phyloP scores from a whole-genome alignment of 2,888 invertebrate genomes.

The Torymus aiolomorphi region DNA sequence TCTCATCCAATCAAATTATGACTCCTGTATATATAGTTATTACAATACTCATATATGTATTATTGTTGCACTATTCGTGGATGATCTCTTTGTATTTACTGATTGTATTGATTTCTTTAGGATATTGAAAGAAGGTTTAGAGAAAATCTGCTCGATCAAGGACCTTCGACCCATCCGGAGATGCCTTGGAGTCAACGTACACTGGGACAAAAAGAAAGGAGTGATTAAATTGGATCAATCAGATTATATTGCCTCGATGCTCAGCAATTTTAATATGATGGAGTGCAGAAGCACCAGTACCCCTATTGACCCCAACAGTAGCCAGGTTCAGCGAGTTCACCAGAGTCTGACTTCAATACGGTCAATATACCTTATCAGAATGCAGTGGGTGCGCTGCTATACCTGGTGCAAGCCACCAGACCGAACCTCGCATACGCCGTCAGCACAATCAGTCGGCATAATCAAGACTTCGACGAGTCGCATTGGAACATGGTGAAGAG shows the following conservation, averaged over 20 bases:
- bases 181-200: slow-evolving; percentile 4
- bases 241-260: neutral
- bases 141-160: neutral
- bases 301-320: neutral
- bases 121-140: too few species aligned
- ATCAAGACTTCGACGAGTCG: too few species aligned
- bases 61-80: too few species aligned
- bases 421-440: too few species aligned
- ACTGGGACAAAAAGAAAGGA: neutral
- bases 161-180: neutral
- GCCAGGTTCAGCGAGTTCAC: neutral
- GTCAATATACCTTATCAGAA: neutral
- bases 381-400: neutral
- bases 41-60: too few species aligned
- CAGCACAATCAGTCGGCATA: too few species aligned
- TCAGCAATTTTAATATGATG: neutral
- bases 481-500: too few species aligned
- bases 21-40: too few species aligned
- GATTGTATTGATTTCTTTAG: too few species aligned
- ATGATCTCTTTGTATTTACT: too few species aligned
- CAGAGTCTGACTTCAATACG: neutral
- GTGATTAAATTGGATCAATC: neutral
- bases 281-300: neutral
- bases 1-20: too few species aligned
- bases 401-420: too few species aligned